phyloP scores from a whole-genome alignment of 2,113 vertebrate species.

The Neopipo cinnamomea region DNA sequence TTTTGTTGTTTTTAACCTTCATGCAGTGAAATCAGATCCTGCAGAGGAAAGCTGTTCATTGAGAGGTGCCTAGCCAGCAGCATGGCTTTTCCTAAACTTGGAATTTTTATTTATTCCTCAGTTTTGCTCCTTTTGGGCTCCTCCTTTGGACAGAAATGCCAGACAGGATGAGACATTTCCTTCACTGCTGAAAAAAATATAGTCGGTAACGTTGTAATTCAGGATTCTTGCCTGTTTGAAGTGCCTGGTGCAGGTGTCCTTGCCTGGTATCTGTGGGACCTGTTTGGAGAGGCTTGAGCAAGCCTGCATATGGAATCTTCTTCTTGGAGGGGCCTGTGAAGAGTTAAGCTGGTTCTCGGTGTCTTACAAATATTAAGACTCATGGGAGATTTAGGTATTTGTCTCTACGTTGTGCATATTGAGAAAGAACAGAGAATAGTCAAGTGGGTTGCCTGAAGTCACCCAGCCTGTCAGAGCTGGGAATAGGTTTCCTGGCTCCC shows the following conservation, averaged over 20 bases:
- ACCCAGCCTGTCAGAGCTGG: slow-evolving; percentile 14
- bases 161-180: background rate
- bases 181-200: background rate
- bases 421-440: background rate
- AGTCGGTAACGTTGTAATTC: background rate
- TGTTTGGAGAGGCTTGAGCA: background rate
- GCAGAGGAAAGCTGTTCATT: background rate
- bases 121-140: background rate
- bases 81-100: background rate
- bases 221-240: background rate
- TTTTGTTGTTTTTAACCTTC: background rate
- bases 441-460: slow-evolving; percentile 1
- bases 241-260: background rate
- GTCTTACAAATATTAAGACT: background rate
- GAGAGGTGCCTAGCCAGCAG: background rate
- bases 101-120: background rate
- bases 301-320: background rate
- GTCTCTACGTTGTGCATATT: background rate
- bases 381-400: background rate
- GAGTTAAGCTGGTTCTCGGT: background rate
- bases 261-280: background rate
- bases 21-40: background rate
- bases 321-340: background rate
- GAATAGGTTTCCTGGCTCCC: slow-evolving; percentile 9
- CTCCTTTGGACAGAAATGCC: background rate